Percentiles rank a stretch among this genome's conserved stretches.
These are phyloP conservation scores for Zapus hudsonius DNA, from an alignment of 2,113 vertebrate species.

Conservation along the genomic window DNA sequence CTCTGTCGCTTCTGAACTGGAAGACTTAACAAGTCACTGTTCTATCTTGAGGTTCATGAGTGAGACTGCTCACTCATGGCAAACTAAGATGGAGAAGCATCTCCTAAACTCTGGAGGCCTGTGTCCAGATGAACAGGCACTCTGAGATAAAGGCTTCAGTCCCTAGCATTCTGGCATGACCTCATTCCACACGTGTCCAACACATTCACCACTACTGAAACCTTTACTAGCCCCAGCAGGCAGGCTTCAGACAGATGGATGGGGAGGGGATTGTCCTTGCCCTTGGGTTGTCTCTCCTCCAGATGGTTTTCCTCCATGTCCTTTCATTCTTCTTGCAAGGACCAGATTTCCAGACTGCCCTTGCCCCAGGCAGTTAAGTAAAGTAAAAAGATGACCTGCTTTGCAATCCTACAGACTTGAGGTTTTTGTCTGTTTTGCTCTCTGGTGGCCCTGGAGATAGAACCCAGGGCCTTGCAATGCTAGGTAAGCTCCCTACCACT, in stretches of 20 bases:
- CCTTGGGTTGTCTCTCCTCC: conserved; percentile 12
- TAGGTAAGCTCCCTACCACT: neutral
- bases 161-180: conserved; percentile 56
- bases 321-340: conserved; percentile 47
- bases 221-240: conserved; percentile 34
- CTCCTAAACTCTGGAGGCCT: neutral
- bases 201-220: conserved; percentile 64
- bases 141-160: conserved; percentile 43
- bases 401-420: conserved; percentile 1
- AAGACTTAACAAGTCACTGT: conserved; percentile 19
- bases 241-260: conserved; percentile 64
- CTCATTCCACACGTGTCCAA: conserved; percentile 61
- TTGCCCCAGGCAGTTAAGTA: neutral
- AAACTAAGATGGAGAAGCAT: neutral
- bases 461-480: neutral
- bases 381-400: neutral
- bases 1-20: conserved; percentile 5
- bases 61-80: neutral
- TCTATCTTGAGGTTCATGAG: neutral
- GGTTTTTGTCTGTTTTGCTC: neutral
- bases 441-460: neutral
- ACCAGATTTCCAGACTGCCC: neutral
- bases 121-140: neutral
- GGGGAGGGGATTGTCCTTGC: conserved; percentile 32
- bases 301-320: neutral